Base-by-base conservation (phyloP, 1,140 invertebrate species). In the Hyphantria cunea region DNA sequence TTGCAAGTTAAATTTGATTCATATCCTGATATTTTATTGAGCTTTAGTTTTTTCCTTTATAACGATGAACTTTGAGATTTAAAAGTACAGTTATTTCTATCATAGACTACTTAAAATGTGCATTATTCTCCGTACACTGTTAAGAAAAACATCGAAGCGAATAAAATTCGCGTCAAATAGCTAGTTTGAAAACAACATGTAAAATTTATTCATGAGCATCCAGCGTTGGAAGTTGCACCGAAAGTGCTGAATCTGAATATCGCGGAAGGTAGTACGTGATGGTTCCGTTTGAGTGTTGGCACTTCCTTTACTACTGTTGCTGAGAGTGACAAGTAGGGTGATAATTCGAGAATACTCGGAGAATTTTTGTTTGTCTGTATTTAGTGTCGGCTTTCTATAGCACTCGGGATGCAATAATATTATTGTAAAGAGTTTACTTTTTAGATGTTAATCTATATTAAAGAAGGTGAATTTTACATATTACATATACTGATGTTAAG, bases 131-230 rank as follows among this genome's bases (percentile, higher is more conserved):
- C 17, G 17, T 5, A 25, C 41, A 44, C 41, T n/a, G 6, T 44
- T 3, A 44, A n/a, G 9, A 12, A 44, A 44, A 44, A 44, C 41
- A 44, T 44, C 12, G 41, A 44, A 44, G 6, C 12, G 42, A 14
- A 53, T 55, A 55, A 55, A 55, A 33, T 45, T 14, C 39, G 15
- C 53, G 31, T 45, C 41, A 55, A 55, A 55, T 17, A 34, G 42
- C 41, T 45, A 55, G 41, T 58, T 48, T 58, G 44, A 58, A 58
- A 48, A 48, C 33, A 58, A 58, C 54, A 45, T 58, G 54, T 47
- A 39, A 58, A 58, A 58, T 65, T 59, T 65, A 65, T 65, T 65
- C 63, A 65, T 65, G 63, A 65, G 44, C 39, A 64, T 50, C 33
- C 14, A 32, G 17, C 48, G 37, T 52, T 52, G 58, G 50, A 62